Percentiles rank a stretch among this genome's conserved stretches.
Conservation (phyloP, 2,113 vertebrate genomes). For the Trichechus manatus region DNA sequence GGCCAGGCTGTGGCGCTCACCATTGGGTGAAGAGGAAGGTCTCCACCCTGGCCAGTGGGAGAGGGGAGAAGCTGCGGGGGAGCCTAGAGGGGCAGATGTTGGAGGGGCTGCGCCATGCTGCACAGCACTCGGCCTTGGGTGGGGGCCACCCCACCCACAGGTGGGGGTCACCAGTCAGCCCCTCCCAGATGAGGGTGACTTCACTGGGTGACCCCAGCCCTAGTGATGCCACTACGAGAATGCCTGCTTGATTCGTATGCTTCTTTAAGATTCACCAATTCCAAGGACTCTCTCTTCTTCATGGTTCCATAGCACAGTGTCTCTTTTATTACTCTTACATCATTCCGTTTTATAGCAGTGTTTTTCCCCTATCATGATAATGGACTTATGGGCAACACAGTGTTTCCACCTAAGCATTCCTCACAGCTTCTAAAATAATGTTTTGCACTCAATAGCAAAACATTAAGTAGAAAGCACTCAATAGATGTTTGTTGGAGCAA, state of each 20-base stretch:
- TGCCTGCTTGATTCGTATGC: background rate
- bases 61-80: too few species aligned
- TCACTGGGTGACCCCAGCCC: too few species aligned
- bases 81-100: too few species aligned
- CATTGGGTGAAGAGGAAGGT: too few species aligned
- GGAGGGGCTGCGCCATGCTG: too few species aligned
- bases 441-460: background rate
- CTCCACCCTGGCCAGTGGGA: too few species aligned
- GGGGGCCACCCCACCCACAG: too few species aligned
- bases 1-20: too few species aligned
- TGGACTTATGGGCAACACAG: background rate
- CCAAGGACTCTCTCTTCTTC: background rate
- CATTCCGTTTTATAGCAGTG: background rate
- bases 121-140: too few species aligned
- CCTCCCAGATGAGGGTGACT: too few species aligned
- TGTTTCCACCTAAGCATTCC: background rate
- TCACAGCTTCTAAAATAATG: background rate
- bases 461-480: background rate
- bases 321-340: background rate
- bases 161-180: too few species aligned
- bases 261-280: constrained; percentile 22
- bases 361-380: background rate
- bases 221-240: background rate
- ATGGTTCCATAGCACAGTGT: background rate
- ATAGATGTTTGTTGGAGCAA: background rate